Percentiles rank a stretch among this genome's conserved stretches.
These are phyloP conservation scores for Heteronetta atricapilla DNA, from an alignment of 2,113 vertebrate species.

Conservation along the genomic window DNA sequence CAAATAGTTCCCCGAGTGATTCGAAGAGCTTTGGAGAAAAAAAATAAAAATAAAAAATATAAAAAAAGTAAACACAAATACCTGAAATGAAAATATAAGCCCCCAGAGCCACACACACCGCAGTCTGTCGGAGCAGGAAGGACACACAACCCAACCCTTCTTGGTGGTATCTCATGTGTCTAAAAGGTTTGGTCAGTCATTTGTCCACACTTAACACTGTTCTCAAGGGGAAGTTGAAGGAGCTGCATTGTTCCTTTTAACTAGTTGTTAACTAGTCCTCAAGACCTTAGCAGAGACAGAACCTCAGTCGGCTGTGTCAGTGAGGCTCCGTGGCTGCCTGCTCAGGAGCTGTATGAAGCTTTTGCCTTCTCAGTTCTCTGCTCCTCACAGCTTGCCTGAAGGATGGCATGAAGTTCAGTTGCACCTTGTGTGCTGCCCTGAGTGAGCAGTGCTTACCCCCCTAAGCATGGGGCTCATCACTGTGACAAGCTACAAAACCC, in stretches of 20 bases:
- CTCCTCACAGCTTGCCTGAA: not conserved
- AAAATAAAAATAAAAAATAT: not conserved
- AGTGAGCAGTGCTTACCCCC: not conserved
- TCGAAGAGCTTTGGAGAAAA: not conserved
- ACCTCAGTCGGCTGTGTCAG: not conserved
- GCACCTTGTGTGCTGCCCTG: not conserved
- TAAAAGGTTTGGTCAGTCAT: not conserved
- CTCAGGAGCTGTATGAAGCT: not conserved
- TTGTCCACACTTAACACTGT: not conserved
- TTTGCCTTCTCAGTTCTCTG: not conserved
- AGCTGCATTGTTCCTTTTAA: not conserved
- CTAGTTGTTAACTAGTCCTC: not conserved
- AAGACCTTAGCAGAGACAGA: not conserved
- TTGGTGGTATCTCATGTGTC: not conserved
- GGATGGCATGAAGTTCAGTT: not conserved
- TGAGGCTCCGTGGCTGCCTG: not conserved
- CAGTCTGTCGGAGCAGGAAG: not conserved
- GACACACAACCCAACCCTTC: not conserved
- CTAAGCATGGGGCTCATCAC: not conserved
- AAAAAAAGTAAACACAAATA: constrained; percentile 48
- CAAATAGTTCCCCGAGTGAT: constrained; percentile 36
- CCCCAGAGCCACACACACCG: not conserved
- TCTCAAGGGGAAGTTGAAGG: not conserved
- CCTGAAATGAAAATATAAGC: constrained; percentile 55
- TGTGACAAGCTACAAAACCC: not conserved